A percentile compares a stretch with the other conserved stretches of the same genome.
Conservation (phyloP, 2,113 vertebrate genomes). For the Apteryx owenii region DNA sequence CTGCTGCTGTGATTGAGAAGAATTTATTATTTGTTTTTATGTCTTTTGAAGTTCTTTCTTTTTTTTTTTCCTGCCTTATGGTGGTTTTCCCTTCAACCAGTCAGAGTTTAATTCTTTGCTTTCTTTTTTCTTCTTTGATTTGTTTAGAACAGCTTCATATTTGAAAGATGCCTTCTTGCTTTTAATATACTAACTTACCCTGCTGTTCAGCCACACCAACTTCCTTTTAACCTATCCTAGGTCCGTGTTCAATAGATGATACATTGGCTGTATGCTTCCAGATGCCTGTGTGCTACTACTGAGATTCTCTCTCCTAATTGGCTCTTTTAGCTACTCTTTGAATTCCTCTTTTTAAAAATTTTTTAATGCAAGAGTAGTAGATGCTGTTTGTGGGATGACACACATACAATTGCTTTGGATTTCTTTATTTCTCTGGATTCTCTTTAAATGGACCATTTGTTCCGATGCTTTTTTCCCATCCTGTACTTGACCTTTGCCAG, state of each 20-base stretch:
- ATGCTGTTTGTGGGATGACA: not conserved
- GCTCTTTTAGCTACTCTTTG: not conserved
- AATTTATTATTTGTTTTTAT: conserved; percentile 1
- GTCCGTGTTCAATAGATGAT: rapidly evolving
- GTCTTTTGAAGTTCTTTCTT: conserved; percentile 14
- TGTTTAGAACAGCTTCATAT: not conserved
- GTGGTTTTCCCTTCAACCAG: not conserved
- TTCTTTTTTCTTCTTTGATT: not conserved
- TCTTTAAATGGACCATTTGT: not conserved
- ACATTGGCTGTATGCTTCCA: not conserved
- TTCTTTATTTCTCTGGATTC: not conserved
- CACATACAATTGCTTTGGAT: not conserved
- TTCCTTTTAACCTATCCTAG: not conserved
- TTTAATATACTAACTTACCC: not conserved
- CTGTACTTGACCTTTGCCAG: not conserved
- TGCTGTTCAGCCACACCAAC: not conserved
- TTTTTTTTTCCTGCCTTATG: not conserved
- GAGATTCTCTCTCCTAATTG: not conserved
- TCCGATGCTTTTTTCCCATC: not conserved
- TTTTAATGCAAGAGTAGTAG: not conserved
- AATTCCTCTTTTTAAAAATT: not conserved
- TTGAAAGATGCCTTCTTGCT: not conserved
- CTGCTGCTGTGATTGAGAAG: conserved; percentile 2
- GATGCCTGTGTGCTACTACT: not conserved
- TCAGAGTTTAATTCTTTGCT: not conserved